These are phyloP conservation scores for Platyrinchus mystaceus DNA, from an alignment of 2,797 vertebrate genomes.

Conservation along the genomic window DNA sequence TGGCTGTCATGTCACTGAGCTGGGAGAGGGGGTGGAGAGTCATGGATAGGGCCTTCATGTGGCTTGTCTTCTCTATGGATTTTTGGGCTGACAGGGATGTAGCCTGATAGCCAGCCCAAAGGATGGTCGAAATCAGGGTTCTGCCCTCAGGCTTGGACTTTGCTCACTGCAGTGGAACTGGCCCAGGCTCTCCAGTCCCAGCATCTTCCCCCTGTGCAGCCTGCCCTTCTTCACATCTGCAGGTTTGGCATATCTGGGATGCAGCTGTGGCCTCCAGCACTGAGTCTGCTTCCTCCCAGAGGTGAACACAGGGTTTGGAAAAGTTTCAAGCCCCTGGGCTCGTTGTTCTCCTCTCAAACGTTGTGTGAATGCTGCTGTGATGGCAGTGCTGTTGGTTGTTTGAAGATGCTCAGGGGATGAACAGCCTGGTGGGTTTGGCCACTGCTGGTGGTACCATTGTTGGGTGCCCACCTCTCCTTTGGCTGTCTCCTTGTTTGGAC, in stretches of 20 bases:
- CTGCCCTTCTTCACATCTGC: not conserved
- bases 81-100: not conserved
- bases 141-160: not conserved
- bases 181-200: not conserved
- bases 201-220: not conserved
- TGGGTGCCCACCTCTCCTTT: not conserved
- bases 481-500: not conserved
- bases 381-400: not conserved
- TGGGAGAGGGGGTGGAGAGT: not conserved
- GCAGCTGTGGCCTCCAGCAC: not conserved
- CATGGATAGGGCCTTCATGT: not conserved
- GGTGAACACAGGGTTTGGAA: not conserved
- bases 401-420: not conserved
- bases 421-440: not conserved
- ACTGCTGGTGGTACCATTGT: not conserved
- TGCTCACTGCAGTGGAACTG: accelerated
- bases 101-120: not conserved
- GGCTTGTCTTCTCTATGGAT: not conserved
- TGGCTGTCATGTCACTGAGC: not conserved
- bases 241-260: not conserved
- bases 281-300: not conserved
- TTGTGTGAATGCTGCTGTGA: not conserved
- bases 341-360: not conserved
- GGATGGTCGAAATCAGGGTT: not conserved
- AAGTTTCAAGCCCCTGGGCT: not conserved